These are phyloP conservation scores for Mus spicilegus DNA, from an alignment of 2,113 vertebrate species.

Conservation along the genomic window DNA sequence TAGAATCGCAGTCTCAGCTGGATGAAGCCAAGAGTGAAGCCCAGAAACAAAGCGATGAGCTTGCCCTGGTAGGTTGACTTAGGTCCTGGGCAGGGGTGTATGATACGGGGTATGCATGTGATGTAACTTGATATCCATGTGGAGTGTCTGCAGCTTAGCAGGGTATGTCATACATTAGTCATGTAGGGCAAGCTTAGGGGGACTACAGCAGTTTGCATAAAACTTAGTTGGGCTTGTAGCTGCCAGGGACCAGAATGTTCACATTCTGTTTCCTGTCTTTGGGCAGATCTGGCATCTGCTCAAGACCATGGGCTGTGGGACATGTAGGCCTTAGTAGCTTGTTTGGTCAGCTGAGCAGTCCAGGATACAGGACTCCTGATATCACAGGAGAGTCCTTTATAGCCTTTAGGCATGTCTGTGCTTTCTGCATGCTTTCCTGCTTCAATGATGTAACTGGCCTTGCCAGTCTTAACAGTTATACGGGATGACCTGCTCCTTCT, in stretches of 20 bases:
- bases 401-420: not conserved
- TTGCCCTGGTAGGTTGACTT: slow-evolving; percentile 89
- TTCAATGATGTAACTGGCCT: not conserved
- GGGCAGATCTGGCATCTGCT: not conserved
- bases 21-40: slow-evolving; percentile 90
- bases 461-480: not conserved
- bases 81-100: accelerated
- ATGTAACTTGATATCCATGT: too few relatives aligned
- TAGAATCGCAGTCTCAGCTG: slow-evolving; percentile 91
- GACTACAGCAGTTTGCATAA: not conserved
- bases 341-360: not conserved
- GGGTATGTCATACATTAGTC: accelerated
- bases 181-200: not conserved
- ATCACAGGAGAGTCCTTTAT: not conserved
- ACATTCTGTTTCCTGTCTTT: not conserved
- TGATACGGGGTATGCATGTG: too few relatives aligned
- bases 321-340: not conserved
- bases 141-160: not conserved
- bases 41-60: slow-evolving; percentile 92
- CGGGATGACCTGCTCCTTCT: not conserved
- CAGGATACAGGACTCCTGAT: not conserved
- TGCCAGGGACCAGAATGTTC: not conserved
- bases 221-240: not conserved
- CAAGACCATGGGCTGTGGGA: not conserved
- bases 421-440: not conserved